Conservation (phyloP, 2,797 vertebrate genomes). For the Chelon labrosus region DNA sequence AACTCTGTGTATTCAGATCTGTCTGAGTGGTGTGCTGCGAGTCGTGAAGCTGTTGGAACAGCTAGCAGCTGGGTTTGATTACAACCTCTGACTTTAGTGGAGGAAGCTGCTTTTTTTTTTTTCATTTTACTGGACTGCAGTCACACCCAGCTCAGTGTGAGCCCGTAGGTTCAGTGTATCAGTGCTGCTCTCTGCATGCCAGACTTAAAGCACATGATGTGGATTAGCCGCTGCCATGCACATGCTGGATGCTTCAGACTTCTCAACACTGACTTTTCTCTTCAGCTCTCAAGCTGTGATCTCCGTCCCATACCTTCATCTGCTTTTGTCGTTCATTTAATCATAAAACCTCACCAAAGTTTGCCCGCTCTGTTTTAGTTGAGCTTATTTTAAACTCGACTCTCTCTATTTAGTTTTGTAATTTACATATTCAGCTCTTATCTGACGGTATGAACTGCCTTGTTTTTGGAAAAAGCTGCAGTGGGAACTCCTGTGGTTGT, state of each 20-base stretch:
- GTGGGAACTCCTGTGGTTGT: background rate
- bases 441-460: background rate
- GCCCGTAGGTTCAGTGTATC: conserved; percentile 13
- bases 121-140: conserved; percentile 26
- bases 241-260: conserved; percentile 8
- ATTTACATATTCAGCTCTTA: background rate
- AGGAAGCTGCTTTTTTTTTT: conserved; percentile 21
- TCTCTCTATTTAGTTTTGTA: background rate
- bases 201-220: conserved; percentile 64
- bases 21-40: background rate
- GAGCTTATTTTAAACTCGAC: background rate
- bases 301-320: background rate
- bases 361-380: too few relatives aligned
- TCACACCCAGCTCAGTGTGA: conserved; percentile 35
- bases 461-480: background rate
- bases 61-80: conserved; percentile 34
- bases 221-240: conserved; percentile 63
- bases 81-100: conserved; percentile 9
- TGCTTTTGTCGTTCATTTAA: background rate
- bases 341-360: background rate
- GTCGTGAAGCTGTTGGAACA: background rate
- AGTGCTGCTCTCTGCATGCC: conserved; percentile 14
- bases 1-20: background rate
- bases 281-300: too few relatives aligned
- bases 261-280: conserved; percentile 10